Base-by-base conservation (phyloP, 37 sponge, comb jelly and placozoan genomes). In the Crambe crambe region DNA sequence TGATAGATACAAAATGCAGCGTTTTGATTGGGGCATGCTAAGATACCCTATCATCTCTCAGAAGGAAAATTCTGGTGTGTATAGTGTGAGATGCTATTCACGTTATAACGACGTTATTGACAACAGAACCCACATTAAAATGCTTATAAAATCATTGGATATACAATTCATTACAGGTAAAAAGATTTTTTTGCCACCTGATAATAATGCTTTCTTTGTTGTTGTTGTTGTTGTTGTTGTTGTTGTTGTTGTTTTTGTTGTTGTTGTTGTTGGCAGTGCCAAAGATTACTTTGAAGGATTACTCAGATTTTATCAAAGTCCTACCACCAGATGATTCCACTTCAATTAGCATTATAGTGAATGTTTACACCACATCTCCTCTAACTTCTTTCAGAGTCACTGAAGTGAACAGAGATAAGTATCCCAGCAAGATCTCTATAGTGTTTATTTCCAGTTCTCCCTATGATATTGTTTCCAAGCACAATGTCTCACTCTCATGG, bases 291-390 rank as follows among this genome's bases (percentile, higher is more conserved):
- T 12, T 82, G 17, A 17, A 9, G 1, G 81, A 70, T 15, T 4
- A 60, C 61, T 25, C 59, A 26, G 59, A 41, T 12, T 27, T 15
- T 34, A 42, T 37, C 44, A 37, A 59, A 51, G 40, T 17, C 25
- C 39, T 80, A 6, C 25, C 82, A 38, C 37, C 42, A 2, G 0
- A 58, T 21, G 0, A 58, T 21, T 42, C 40, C 64, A 64, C 37
- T n/a, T 23, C 71, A 29, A 58, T 37, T 30, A 42, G 27, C 31
- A 72, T 82, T 38, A 60, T 44, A 17, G 37, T 73, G 10, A 20
- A 38, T 21, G 26, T 72, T n/a, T 82, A 73, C 66, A 32, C 82
- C 44, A 73, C 82, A 23, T 73, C 74, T 21, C 73, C 62, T 21
- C 25, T 80, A 1, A 44, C 2, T 1, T 34, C 70, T 21, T 30